Evolutionary conservation across 2,888 invertebrate genomes (phyloP).

Genomic region (Cyclophora albipunctata): DNA sequence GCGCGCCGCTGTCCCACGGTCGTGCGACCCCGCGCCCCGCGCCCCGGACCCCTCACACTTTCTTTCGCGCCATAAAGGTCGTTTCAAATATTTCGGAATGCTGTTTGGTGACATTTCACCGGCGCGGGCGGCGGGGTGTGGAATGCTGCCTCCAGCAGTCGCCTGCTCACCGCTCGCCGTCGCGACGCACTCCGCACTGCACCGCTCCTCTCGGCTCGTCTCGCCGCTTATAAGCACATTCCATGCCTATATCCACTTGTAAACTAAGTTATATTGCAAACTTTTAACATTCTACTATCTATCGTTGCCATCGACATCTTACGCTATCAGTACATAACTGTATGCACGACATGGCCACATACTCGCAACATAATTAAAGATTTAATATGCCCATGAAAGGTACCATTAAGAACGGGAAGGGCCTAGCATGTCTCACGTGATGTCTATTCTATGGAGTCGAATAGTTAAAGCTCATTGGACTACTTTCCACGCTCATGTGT

Average conservation of each 20-base stretch:
- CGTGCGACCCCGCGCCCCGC: constrained; percentile 72
- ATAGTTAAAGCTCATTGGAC: constrained; percentile 51
- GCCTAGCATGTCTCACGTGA: constrained; percentile 17
- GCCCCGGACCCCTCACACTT: constrained; percentile 59
- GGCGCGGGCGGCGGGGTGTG: constrained; percentile 50
- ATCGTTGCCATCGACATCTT: not conserved
- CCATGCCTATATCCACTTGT: not conserved
- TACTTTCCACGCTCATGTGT: constrained; percentile 73
- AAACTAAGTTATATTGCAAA: not conserved
- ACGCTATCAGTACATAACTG: not conserved
- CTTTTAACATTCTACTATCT: not conserved
- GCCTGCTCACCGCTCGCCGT: constrained; percentile 36
- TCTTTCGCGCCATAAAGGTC: constrained; percentile 76
- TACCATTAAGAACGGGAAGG: constrained; percentile 8
- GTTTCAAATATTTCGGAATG: constrained; percentile 76
- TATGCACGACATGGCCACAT: too few species aligned
- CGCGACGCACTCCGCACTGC: constrained; percentile 24
- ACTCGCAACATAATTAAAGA: too few species aligned
- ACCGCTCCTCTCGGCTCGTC: not conserved
- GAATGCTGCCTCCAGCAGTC: constrained; percentile 57
- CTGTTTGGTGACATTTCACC: constrained; percentile 74
- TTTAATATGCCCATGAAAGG: too few species aligned
- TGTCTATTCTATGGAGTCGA: constrained; percentile 12
- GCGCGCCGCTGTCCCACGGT: constrained; percentile 81
- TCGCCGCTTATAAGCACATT: constrained; percentile 2